phyloP scores from a whole-genome alignment of 2,113 vertebrate species.

The Mormoops blainvillei region DNA sequence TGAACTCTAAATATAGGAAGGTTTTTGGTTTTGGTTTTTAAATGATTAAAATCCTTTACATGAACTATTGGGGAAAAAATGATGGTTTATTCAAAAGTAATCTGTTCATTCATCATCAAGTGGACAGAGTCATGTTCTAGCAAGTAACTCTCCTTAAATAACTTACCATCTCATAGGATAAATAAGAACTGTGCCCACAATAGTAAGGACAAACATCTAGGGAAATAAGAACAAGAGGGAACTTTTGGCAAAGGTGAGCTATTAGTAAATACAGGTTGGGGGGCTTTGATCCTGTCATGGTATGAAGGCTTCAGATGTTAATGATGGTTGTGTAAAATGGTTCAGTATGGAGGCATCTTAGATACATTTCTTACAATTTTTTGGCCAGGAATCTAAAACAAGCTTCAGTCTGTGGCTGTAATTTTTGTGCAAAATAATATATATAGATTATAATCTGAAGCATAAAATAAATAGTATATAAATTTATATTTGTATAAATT shows the following conservation, averaged over 20 bases:
- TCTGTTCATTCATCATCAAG: not conserved
- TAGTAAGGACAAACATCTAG: not conserved
- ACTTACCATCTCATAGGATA: not conserved
- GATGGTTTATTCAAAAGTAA: slow-evolving; percentile 1
- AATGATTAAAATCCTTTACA: slow-evolving; percentile 48
- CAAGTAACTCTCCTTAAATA: not conserved
- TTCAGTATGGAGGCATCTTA: slow-evolving; percentile 59
- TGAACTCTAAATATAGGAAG: not conserved
- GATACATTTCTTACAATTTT: slow-evolving; percentile 50
- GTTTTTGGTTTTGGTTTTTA: slow-evolving; percentile 7
- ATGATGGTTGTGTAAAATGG: slow-evolving; percentile 53
- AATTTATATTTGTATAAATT: not conserved
- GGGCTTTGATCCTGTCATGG: slow-evolving; percentile 26
- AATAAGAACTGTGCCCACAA: not conserved
- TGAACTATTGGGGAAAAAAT: not conserved
- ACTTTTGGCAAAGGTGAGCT: slow-evolving; percentile 9
- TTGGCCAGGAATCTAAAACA: slow-evolving; percentile 47
- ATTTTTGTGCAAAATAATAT: slow-evolving; percentile 52
- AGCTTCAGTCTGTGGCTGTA: slow-evolving; percentile 35
- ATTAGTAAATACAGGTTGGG: slow-evolving; percentile 8
- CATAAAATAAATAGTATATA: not conserved
- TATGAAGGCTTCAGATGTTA: slow-evolving; percentile 32
- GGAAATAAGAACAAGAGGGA: not conserved
- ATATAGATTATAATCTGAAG: not conserved
- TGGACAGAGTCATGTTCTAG: not conserved